These are phyloP conservation scores for Oenanthe oenanthe DNA, from an alignment of 2,113 vertebrate genomes.

Conservation along the genomic window DNA sequence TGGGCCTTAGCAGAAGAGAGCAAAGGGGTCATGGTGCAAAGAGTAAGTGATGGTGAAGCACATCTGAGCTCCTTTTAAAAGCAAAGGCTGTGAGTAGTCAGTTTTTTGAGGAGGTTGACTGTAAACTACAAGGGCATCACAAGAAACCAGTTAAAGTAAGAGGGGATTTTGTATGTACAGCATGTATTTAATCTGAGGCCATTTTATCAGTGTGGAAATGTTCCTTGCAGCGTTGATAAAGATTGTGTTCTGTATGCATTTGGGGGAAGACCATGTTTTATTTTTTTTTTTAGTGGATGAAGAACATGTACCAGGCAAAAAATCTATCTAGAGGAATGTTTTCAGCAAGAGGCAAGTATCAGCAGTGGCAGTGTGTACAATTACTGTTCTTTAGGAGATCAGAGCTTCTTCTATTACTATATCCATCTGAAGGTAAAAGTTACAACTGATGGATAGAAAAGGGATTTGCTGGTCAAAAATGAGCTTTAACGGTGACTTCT, in stretches of 20 bases:
- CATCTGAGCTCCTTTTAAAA: neutral
- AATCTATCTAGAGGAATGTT: neutral
- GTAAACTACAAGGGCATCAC: neutral
- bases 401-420: neutral
- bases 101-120: neutral
- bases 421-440: neutral
- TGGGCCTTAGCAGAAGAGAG: neutral
- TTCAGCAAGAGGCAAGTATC: neutral
- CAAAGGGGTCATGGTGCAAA: neutral
- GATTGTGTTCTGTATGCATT: neutral
- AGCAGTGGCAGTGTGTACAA: neutral
- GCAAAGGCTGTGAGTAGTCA: neutral
- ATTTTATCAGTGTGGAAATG: neutral
- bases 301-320: neutral
- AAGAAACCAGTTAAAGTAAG: neutral
- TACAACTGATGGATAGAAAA: neutral
- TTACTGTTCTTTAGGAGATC: neutral
- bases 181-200: neutral
- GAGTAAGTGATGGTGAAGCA: neutral
- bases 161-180: neutral
- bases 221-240: neutral
- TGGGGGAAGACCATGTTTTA: accelerated
- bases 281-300: neutral
- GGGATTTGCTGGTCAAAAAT: neutral
- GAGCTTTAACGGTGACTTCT: neutral